phyloP scores from a whole-genome alignment of 2,113 vertebrate species.

The Muscicapa adusta region DNA sequence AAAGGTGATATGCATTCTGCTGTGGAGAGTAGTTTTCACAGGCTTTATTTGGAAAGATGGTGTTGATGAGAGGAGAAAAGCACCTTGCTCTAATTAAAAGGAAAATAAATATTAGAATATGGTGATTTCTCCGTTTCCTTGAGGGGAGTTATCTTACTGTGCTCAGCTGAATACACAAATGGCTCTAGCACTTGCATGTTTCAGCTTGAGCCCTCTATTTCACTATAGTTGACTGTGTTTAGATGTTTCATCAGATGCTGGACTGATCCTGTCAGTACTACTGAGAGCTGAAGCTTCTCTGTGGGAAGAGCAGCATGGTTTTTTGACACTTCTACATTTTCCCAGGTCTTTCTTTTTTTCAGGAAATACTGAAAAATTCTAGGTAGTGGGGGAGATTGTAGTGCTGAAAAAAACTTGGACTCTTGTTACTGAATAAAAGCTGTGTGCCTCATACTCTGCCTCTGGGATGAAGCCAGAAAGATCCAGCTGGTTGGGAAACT shows the following conservation, averaged over 20 bases:
- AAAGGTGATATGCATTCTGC: neutral
- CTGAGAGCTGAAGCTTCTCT: neutral
- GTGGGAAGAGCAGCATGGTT: accelerated
- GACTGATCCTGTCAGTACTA: neutral
- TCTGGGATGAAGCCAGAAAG: neutral
- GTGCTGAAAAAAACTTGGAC: neutral
- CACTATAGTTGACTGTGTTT: neutral
- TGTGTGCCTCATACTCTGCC: neutral
- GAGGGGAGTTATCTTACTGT: neutral
- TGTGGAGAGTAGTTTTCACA: neutral
- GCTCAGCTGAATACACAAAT: neutral
- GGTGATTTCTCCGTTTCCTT: neutral
- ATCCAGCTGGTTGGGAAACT: neutral
- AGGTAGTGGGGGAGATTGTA: neutral
- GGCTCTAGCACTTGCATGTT: neutral
- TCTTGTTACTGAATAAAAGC: neutral
- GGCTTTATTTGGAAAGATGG: neutral
- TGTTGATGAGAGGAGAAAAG: neutral
- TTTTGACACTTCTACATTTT: neutral
- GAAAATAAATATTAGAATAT: neutral
- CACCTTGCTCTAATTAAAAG: neutral
- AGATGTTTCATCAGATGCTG: neutral
- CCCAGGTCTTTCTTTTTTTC: neutral
- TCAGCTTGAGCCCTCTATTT: neutral
- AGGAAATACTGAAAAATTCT: neutral